These are phyloP conservation scores for Drosophila mettleri DNA, from an alignment of 2,888 invertebrate genomes.

Conservation along the genomic window DNA sequence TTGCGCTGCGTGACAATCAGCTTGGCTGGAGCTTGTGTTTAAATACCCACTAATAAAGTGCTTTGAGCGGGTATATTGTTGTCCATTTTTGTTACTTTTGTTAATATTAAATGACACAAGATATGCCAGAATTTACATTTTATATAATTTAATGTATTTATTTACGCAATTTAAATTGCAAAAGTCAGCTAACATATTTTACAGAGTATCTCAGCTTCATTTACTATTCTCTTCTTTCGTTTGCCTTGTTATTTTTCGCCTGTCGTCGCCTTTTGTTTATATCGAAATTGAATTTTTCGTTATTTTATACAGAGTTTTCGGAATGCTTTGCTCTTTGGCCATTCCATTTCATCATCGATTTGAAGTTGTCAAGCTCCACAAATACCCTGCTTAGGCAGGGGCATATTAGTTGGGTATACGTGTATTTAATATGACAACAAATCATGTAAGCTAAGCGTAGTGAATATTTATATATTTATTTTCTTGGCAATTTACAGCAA, in stretches of 20 bases:
- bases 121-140: neutral
- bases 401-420: neutral
- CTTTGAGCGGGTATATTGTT: neutral
- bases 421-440: neutral
- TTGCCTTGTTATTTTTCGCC: conserved; percentile 3
- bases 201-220: conserved; percentile 14
- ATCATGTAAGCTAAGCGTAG: neutral
- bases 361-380: conserved; percentile 42
- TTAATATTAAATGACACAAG: no score
- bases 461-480: neutral
- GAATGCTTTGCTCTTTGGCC: conserved; percentile 27
- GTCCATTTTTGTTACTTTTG: no score
- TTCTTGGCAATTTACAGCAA: neutral
- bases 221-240: conserved; percentile 2
- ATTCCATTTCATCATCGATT: conserved; percentile 69
- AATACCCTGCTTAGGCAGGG: conserved; percentile 21
- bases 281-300: conserved; percentile 74
- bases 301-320: conserved; percentile 48
- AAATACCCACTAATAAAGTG: neutral
- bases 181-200: neutral
- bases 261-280: conserved; percentile 68
- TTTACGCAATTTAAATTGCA: neutral
- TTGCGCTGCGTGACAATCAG: conserved; percentile 47
- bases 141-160: no score
- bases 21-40: conserved; percentile 12